Evolutionary conservation across 1,140 invertebrate species (phyloP).

Genomic region (Linepithema humile): DNA sequence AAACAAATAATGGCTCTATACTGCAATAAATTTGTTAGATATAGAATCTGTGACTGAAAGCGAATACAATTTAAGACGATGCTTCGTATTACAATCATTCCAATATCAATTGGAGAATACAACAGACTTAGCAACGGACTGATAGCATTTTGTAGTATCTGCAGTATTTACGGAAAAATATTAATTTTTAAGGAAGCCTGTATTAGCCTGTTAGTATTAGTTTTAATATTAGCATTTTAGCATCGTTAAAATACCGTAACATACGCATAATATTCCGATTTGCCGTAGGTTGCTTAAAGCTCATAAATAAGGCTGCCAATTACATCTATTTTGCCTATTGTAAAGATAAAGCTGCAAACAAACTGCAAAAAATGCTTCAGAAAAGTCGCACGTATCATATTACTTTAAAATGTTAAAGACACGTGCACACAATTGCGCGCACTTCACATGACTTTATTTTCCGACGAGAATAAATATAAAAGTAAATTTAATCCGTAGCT

Average conservation of each 20-base stretch:
- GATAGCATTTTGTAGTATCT: neutral
- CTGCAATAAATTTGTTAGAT: neutral
- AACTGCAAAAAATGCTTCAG: constrained; percentile 6
- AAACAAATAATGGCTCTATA: neutral
- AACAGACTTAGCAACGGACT: neutral
- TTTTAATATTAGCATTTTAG: neutral
- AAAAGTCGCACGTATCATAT: neutral
- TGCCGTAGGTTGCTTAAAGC: neutral
- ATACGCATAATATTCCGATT: constrained; percentile 5
- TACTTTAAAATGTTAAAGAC: neutral
- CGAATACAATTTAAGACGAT: neutral
- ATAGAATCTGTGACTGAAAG: neutral
- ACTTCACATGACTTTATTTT: neutral
- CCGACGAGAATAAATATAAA: neutral
- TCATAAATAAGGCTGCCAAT: too few relatives aligned
- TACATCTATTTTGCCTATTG: neutral
- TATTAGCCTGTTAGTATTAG: constrained; percentile 13
- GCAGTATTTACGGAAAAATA: constrained; percentile 4
- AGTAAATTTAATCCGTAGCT: neutral
- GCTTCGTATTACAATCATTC: neutral
- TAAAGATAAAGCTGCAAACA: neutral
- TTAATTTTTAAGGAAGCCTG: neutral
- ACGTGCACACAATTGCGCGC: neutral
- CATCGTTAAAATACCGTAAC: neutral
- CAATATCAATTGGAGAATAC: neutral